A percentile compares a stretch with the other conserved stretches of the same genome.
Conservation (phyloP, 2,797 vertebrate species). For the Simalia tracyae region DNA sequence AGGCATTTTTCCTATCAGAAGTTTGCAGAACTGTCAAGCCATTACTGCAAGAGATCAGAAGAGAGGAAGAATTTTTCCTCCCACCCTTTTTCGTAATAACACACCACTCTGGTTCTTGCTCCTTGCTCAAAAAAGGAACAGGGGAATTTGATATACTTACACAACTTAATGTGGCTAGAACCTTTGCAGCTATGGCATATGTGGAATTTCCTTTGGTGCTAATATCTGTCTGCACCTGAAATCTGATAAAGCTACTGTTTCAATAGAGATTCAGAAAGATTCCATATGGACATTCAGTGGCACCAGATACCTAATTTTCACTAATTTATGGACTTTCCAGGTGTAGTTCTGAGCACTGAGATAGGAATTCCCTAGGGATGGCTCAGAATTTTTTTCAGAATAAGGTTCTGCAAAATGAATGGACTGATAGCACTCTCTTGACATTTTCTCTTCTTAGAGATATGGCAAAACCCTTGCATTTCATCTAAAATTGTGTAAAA, state of each 20-base stretch:
- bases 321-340: neutral
- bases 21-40: conserved; percentile 30
- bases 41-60: conserved; percentile 39
- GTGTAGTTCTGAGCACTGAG: no score
- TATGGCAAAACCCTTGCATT: no score
- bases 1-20: conserved; percentile 40
- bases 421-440: no score
- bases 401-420: no score
- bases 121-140: conserved; percentile 43
- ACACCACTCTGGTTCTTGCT: conserved; percentile 53
- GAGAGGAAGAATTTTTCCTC: conserved; percentile 36
- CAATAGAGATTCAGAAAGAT: neutral
- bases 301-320: neutral
- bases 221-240: conserved; percentile 34
- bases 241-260: conserved; percentile 44
- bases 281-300: neutral
- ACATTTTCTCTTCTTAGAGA: no score
- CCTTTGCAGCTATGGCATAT: conserved; percentile 31
- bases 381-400: no score
- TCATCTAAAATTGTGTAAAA: no score
- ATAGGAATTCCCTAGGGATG: no score
- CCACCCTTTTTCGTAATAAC: conserved; percentile 16
- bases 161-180: conserved; percentile 53
- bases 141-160: conserved; percentile 47
- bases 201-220: conserved; percentile 50